Evolutionary conservation across 1,140 invertebrate genomes (phyloP).

Genomic region (Aethina tumida): DNA sequence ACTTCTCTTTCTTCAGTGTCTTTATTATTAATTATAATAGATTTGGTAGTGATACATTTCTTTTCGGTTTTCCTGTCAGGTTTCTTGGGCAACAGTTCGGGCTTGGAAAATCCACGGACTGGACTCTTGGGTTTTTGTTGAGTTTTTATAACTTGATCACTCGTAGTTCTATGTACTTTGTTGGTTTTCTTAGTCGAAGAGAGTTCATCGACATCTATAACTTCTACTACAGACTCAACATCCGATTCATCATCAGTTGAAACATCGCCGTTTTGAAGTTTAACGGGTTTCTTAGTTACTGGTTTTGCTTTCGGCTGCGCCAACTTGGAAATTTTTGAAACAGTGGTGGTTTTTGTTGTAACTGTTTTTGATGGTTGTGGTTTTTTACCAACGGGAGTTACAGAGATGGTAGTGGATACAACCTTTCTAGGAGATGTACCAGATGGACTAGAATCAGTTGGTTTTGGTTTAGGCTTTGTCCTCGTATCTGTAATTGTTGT

Average conservation of each 20-base stretch:
- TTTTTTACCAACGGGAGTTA: slow-evolving; percentile 19
- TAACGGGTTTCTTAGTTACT: slow-evolving; percentile 21
- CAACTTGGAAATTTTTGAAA: slow-evolving; percentile 29
- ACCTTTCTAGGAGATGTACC: slow-evolving; percentile 7
- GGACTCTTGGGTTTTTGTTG: slow-evolving; percentile 23
- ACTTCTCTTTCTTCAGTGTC: slow-evolving; percentile 36
- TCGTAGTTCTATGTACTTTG: slow-evolving; percentile 38
- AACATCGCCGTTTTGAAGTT: slow-evolving; percentile 31
- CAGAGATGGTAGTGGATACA: slow-evolving; percentile 24
- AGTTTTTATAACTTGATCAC: slow-evolving; percentile 43
- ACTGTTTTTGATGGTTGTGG: slow-evolving; percentile 2
- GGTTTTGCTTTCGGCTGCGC: slow-evolving; percentile 16
- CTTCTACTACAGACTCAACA: slow-evolving; percentile 24
- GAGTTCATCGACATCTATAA: slow-evolving; percentile 29
- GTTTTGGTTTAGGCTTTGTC: slow-evolving; percentile 3
- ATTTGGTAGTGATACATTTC: slow-evolving; percentile 33
- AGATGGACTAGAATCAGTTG: slow-evolving; percentile 4
- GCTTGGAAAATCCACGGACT: slow-evolving; percentile 9
- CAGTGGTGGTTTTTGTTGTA: slow-evolving; percentile 14
- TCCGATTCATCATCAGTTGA: slow-evolving; percentile 29
- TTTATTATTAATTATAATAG: slow-evolving; percentile 30
- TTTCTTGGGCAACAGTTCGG: slow-evolving; percentile 8
- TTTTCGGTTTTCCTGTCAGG: slow-evolving; percentile 11
- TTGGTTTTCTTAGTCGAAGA: slow-evolving; percentile 30
- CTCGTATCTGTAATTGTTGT: not conserved